Conservation (phyloP, 1,140 invertebrate species). For the Colletes gigas region DNA sequence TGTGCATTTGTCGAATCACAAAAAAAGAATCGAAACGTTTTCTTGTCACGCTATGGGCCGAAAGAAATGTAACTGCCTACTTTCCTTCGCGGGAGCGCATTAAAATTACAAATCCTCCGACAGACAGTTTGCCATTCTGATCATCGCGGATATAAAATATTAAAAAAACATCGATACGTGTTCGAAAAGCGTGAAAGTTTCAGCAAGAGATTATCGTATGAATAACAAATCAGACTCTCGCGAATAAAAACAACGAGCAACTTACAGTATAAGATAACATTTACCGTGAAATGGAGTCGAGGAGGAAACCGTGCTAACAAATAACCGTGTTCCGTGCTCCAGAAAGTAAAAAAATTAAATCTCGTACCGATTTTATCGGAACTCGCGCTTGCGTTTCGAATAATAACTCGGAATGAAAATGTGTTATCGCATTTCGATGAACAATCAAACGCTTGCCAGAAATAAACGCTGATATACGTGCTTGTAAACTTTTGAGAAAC, state of each 20-base stretch:
- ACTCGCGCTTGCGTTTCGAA: background rate
- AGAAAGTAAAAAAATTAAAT: slow-evolving; percentile 44
- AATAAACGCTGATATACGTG: no score
- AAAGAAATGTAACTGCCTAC: background rate
- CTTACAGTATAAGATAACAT: slow-evolving; percentile 27
- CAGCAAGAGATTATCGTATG: background rate
- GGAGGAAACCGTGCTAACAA: slow-evolving; percentile 25
- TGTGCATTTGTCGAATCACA: no score
- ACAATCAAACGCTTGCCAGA: no score
- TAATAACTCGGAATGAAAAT: background rate
- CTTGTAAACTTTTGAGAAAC: no score
- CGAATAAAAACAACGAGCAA: slow-evolving; percentile 9
- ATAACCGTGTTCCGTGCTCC: slow-evolving; percentile 57
- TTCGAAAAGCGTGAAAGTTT: slow-evolving; percentile 33
- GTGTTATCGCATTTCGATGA: background rate
- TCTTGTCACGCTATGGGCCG: background rate
- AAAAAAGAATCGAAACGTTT: background rate
- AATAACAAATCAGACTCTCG: slow-evolving; percentile 37
- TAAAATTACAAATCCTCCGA: slow-evolving; percentile 7
- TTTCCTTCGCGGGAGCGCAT: background rate
- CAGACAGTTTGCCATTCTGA: background rate
- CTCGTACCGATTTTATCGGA: background rate
- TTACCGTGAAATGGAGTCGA: slow-evolving; percentile 22
- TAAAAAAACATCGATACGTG: background rate
- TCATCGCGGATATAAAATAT: no score